Evolutionary conservation across 2,113 vertebrate genomes (phyloP).

Genomic region (Synchiropus splendidus): DNA sequence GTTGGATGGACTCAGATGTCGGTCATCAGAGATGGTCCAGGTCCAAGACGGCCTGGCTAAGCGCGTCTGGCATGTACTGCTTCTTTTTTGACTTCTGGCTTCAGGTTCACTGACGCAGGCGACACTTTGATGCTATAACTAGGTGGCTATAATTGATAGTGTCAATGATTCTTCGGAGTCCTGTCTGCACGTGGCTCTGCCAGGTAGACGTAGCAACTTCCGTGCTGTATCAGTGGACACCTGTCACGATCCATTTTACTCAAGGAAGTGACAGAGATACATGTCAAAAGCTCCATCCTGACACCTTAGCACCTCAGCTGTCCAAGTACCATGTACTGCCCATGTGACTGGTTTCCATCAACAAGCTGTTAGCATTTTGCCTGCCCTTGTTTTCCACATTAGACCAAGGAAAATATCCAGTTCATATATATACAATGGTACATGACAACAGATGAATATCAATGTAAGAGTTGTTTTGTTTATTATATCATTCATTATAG

Average conservation of each 20-base stretch:
- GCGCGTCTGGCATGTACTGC: constrained; percentile 22
- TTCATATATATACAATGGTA: too few relatives aligned
- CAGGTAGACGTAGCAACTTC: constrained; percentile 26
- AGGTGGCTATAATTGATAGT: constrained; percentile 33
- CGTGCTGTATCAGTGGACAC: constrained; percentile 12
- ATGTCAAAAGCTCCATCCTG: too few relatives aligned
- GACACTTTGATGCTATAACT: constrained; percentile 43
- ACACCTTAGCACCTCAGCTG: too few relatives aligned
- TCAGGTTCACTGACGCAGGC: constrained; percentile 28
- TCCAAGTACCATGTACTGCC: too few relatives aligned
- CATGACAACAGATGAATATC: too few relatives aligned
- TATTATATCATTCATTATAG: too few relatives aligned
- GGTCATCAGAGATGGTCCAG: constrained; percentile 10
- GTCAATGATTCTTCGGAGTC: constrained; percentile 17
- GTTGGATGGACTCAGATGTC: constrained; percentile 20
- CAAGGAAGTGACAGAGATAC: too few relatives aligned
- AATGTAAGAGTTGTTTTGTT: too few relatives aligned
- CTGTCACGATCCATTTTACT: constrained; percentile 9
- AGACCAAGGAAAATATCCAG: too few relatives aligned
- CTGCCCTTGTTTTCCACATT: too few relatives aligned
- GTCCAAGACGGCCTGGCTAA: constrained; percentile 3
- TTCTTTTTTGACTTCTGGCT: constrained; percentile 39
- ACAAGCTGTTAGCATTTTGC: too few relatives aligned
- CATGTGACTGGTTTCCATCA: too few relatives aligned
- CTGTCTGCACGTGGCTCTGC: constrained; percentile 12